Evolutionary conservation across 2,888 invertebrate genomes (phyloP).

Genomic region (Eumerus sabulonum): DNA sequence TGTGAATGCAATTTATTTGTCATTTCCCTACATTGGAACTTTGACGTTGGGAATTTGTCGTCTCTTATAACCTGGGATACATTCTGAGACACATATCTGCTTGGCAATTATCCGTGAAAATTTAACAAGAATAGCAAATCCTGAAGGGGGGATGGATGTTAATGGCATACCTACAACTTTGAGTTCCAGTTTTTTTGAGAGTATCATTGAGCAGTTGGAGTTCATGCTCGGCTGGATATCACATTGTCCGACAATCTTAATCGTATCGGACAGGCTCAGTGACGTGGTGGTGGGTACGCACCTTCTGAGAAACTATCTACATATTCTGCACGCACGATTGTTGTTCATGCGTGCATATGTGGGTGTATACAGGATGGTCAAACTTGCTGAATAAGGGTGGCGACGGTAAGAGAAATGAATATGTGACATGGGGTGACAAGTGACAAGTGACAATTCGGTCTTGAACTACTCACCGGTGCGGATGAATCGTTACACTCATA

Average conservation of each 20-base stretch:
- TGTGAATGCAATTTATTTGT: constrained; percentile 57
- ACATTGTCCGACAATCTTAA: constrained; percentile 49
- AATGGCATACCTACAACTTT: background rate
- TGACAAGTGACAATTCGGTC: no score
- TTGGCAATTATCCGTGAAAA: constrained; percentile 64
- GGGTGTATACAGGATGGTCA: background rate
- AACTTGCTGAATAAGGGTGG: constrained; percentile 8
- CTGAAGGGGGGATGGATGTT: constrained; percentile 11
- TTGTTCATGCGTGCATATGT: background rate
- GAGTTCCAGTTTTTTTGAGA: background rate
- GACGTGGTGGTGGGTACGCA: constrained; percentile 50
- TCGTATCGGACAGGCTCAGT: constrained; percentile 44
- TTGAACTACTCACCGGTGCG: no score
- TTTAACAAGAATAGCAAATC: constrained; percentile 57
- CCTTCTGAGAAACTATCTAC: constrained; percentile 21
- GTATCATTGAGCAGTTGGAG: constrained; percentile 24
- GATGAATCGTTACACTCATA: no score
- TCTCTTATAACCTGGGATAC: no score
- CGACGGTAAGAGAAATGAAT: background rate
- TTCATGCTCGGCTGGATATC: constrained; percentile 49
- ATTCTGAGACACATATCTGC: constrained; percentile 33
- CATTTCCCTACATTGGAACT: constrained; percentile 42
- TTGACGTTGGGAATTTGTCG: no score
- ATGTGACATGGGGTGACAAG: no score
- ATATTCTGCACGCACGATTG: no score